Evolutionary conservation across 1,140 invertebrate genomes (phyloP).

Genomic region (Alviniconcha marisindica): DNA sequence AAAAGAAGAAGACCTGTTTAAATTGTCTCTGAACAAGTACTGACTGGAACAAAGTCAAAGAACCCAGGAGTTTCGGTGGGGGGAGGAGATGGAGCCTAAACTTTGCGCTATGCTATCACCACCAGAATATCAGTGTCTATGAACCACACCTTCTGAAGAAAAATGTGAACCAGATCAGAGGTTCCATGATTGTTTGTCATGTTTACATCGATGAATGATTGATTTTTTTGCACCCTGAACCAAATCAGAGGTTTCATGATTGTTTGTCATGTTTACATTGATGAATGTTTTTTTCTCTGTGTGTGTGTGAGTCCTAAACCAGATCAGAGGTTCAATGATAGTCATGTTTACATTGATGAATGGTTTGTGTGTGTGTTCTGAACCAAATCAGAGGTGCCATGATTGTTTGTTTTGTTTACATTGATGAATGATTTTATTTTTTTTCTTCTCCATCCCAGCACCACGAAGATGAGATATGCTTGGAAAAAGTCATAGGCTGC

Average conservation of each 20-base stretch:
- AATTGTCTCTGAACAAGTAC: too few relatives aligned
- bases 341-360: neutral
- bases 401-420: neutral
- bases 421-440: too few relatives aligned
- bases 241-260: neutral
- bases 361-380: neutral
- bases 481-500: constrained; percentile 36
- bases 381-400: neutral
- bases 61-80: too few relatives aligned
- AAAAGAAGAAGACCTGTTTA: too few relatives aligned
- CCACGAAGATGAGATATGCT: constrained; percentile 42
- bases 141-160: too few relatives aligned
- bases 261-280: neutral
- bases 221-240: neutral
- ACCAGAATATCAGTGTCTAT: too few relatives aligned
- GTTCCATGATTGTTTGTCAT: neutral
- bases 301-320: too few relatives aligned
- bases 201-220: neutral
- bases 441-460: constrained; percentile 16
- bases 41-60: too few relatives aligned
- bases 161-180: too few relatives aligned
- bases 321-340: neutral
- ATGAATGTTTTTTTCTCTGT: too few relatives aligned
- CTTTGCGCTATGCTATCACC: too few relatives aligned
- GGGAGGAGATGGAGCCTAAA: too few relatives aligned